A percentile compares a stretch with the other conserved stretches of the same genome.
These are phyloP conservation scores for Drosophila baimaii DNA, from an alignment of 1,140 invertebrate genomes.

Conservation along the genomic window DNA sequence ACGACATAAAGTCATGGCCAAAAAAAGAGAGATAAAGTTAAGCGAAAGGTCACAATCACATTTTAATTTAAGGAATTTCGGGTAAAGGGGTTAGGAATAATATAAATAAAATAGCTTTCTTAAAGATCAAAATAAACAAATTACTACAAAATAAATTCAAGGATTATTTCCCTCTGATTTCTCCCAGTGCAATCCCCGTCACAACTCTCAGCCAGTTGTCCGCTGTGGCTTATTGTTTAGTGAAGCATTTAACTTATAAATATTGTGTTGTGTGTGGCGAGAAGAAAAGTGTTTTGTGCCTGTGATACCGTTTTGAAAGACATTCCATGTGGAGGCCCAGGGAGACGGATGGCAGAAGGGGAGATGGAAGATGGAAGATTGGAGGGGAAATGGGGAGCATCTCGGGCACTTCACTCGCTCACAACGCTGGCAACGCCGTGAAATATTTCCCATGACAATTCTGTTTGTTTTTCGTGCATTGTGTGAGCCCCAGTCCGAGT, in stretches of 20 bases:
- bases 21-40: no score
- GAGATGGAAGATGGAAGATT: conserved; percentile 1
- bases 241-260: conserved; percentile 83
- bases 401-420: conserved; percentile 43
- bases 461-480: conserved; percentile 81
- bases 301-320: conserved; percentile 80
- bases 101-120: no score
- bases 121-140: no score
- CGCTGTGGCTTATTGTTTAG: conserved; percentile 76
- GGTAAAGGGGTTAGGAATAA: no score
- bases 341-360: no score
- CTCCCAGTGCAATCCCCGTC: conserved; percentile 8
- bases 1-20: no score
- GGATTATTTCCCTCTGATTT: neutral
- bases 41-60: no score
- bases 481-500: conserved; percentile 50
- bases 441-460: conserved; percentile 83
- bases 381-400: conserved; percentile 24
- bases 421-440: conserved; percentile 33
- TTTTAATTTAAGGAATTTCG: no score
- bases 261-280: conserved; percentile 72
- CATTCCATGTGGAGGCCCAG: conserved; percentile 28
- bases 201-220: conserved; percentile 25
- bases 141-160: no score
- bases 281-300: conserved; percentile 78